These are phyloP conservation scores for Thunnus thynnus DNA, from an alignment of 2,113 vertebrate species.

Conservation along the genomic window DNA sequence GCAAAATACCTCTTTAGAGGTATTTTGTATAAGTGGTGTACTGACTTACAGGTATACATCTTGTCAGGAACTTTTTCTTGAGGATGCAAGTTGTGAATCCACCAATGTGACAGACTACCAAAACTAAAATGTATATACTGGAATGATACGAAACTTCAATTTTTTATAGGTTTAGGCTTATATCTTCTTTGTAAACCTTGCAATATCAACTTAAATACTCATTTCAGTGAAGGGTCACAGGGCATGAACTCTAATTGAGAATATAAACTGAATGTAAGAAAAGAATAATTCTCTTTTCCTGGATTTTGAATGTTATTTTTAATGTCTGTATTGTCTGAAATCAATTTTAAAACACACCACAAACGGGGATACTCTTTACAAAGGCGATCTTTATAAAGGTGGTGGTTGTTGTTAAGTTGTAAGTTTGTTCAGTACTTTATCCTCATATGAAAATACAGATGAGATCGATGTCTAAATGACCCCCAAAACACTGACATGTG, in stretches of 20 bases:
- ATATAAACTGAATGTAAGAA: background rate
- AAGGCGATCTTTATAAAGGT: background rate
- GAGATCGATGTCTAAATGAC: background rate
- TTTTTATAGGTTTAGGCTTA: too few species aligned
- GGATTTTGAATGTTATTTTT: background rate
- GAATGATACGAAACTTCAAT: too few species aligned
- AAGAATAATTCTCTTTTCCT: background rate
- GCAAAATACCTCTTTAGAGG: slow-evolving; percentile 2
- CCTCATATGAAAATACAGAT: background rate
- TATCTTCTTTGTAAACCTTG: background rate
- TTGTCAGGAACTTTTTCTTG: too few species aligned
- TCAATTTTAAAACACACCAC: background rate
- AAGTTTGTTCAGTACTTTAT: too few species aligned
- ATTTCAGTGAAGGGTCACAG: background rate
- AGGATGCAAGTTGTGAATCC: too few species aligned
- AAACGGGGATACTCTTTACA: too few species aligned
- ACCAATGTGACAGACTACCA: too few species aligned
- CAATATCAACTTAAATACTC: background rate
- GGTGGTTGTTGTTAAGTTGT: background rate
- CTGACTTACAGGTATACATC: background rate
- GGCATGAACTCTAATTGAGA: too few species aligned
- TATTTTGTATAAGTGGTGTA: background rate
- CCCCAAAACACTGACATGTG: background rate
- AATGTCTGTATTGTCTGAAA: background rate
- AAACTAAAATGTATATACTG: too few species aligned